Conservation (phyloP, 2,888 invertebrate genomes). For the Macrosoma leucophasiata region DNA sequence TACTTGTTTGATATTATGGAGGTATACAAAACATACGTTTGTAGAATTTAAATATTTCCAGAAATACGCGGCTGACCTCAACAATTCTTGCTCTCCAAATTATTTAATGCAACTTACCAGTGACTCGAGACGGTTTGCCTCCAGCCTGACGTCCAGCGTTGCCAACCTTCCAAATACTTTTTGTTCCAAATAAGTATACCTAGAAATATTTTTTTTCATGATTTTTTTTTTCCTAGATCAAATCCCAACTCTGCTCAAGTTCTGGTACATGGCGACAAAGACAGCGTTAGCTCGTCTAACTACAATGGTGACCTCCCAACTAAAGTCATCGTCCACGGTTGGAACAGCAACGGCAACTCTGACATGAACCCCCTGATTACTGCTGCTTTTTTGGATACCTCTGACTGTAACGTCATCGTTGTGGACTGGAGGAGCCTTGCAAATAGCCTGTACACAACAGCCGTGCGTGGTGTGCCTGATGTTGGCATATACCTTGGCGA, state of each 20-base stretch:
- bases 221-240: constrained; percentile 12
- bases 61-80: too few relatives aligned
- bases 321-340: constrained; percentile 35
- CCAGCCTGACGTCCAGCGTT: constrained; percentile 33
- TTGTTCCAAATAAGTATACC: too few relatives aligned
- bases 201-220: too few relatives aligned
- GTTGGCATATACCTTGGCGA: constrained; percentile 24
- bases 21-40: too few relatives aligned
- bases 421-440: constrained; percentile 35
- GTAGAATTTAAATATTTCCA: too few relatives aligned
- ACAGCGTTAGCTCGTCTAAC: constrained; percentile 31
- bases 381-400: constrained; percentile 31
- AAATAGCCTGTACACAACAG: constrained; percentile 14
- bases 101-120: constrained; percentile 32
- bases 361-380: constrained; percentile 28
- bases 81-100: too few relatives aligned
- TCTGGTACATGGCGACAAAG: constrained; percentile 30
- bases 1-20: too few relatives aligned
- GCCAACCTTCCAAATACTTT: too few relatives aligned
- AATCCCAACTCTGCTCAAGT: constrained; percentile 30
- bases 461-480: constrained; percentile 14
- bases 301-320: constrained; percentile 28
- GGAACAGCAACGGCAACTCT: constrained; percentile 32
- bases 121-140: constrained; percentile 26
- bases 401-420: constrained; percentile 35